phyloP scores from a whole-genome alignment of 2,113 vertebrate genomes.

The Dasyornis broadbenti region DNA sequence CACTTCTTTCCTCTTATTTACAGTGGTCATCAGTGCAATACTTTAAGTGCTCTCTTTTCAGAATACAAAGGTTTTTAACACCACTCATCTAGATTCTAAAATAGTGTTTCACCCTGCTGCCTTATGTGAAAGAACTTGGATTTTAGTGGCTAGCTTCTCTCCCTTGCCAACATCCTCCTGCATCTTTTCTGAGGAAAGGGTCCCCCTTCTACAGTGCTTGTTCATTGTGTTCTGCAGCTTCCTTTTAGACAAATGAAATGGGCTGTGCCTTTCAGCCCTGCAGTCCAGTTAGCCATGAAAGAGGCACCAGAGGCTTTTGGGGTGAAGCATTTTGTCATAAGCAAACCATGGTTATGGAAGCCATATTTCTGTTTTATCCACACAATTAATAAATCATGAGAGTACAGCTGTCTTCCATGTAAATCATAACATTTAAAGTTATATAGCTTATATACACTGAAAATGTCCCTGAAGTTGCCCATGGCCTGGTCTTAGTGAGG shows the following conservation, averaged over 20 bases:
- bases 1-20: neutral
- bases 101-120: neutral
- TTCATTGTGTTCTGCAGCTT: neutral
- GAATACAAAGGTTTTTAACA: neutral
- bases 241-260: neutral
- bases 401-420: neutral
- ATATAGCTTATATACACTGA: neutral
- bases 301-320: neutral
- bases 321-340: neutral
- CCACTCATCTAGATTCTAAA: neutral
- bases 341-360: neutral
- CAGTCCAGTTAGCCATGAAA: neutral
- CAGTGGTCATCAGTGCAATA: neutral
- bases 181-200: neutral
- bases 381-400: neutral
- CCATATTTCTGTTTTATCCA: neutral
- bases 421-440: neutral
- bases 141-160: neutral
- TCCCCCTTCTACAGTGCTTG: neutral
- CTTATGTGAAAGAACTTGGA: neutral
- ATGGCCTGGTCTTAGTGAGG: neutral
- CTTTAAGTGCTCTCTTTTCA: neutral
- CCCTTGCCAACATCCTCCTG: neutral
- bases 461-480: neutral
- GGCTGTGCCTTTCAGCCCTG: neutral